Conservation (phyloP, 2,888 invertebrate species). For the Boloria euphrosyne region DNA sequence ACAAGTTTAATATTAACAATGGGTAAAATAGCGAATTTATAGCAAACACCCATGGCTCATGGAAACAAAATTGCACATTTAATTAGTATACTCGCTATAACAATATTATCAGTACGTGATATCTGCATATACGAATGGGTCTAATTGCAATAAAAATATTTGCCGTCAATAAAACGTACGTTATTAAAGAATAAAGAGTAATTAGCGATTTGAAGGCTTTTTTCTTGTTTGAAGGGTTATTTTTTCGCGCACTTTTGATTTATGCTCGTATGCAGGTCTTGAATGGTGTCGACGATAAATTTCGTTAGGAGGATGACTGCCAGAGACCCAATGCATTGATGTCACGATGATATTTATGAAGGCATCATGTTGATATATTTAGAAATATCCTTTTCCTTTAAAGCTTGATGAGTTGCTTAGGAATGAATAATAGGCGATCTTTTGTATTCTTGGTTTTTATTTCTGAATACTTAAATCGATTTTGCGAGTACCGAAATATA, state of each 20-base stretch:
- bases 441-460: conserved; percentile 49
- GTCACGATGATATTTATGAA: conserved; percentile 57
- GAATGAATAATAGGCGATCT: conserved; percentile 41
- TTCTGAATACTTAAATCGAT: conserved; percentile 36
- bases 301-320: conserved; percentile 46
- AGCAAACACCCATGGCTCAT: not conserved
- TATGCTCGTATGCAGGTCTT: conserved; percentile 54
- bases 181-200: conserved; percentile 53
- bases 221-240: conserved; percentile 35
- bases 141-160: conserved; percentile 58
- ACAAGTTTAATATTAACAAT: no score
- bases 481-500: conserved; percentile 16
- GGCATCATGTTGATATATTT: conserved; percentile 51
- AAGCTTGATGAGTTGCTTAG: conserved; percentile 56
- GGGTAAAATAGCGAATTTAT: no score
- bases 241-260: conserved; percentile 52
- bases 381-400: conserved; percentile 44
- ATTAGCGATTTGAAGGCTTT: conserved; percentile 58
- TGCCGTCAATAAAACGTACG: conserved; percentile 51
- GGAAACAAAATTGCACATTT: conserved; percentile 50
- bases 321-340: conserved; percentile 49
- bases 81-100: conserved; percentile 59
- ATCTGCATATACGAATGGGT: conserved; percentile 56
- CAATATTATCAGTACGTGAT: conserved; percentile 50
- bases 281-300: conserved; percentile 51